Evolutionary conservation across 2,888 invertebrate genomes (phyloP).

Genomic region (Apodemia hepburni): DNA sequence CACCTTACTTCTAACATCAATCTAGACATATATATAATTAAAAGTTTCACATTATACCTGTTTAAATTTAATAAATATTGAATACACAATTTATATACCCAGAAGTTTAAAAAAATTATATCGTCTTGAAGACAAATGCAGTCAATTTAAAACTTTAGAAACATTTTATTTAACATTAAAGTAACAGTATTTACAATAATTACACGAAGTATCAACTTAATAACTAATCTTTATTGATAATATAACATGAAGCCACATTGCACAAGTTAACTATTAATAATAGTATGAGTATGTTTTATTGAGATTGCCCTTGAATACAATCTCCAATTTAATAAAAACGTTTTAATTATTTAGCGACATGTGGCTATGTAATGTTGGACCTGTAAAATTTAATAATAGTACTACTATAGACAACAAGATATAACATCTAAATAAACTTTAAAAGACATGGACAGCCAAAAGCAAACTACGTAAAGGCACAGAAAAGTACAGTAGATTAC

Average conservation of each 20-base stretch:
- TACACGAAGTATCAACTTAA: constrained; percentile 50
- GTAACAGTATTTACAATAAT: constrained; percentile 58
- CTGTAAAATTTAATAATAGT: constrained; percentile 33
- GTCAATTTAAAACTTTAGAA: constrained; percentile 13
- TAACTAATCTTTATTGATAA: constrained; percentile 47
- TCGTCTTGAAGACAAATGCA: constrained; percentile 16
- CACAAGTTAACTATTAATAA: constrained; percentile 48
- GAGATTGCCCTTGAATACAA: constrained; percentile 11
- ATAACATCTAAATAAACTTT: constrained; percentile 42
- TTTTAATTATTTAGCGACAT: constrained; percentile 27
- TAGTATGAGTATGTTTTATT: constrained; percentile 51
- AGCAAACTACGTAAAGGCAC: constrained; percentile 67
- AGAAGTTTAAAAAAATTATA: constrained; percentile 11
- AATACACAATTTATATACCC: background rate
- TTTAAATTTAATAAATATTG: background rate
- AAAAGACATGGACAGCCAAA: constrained; percentile 50
- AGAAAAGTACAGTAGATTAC: constrained; percentile 55
- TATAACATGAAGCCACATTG: constrained; percentile 59
- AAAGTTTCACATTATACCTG: background rate
- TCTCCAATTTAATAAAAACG: constrained; percentile 12
- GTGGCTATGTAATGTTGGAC: constrained; percentile 25
- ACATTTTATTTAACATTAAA: constrained; percentile 24
- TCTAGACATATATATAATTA: constrained; percentile 5
- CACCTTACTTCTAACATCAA: background rate
- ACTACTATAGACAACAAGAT: constrained; percentile 40